Base-by-base conservation (phyloP, 2,113 vertebrate genomes). In the Calidris pugnax region DNA sequence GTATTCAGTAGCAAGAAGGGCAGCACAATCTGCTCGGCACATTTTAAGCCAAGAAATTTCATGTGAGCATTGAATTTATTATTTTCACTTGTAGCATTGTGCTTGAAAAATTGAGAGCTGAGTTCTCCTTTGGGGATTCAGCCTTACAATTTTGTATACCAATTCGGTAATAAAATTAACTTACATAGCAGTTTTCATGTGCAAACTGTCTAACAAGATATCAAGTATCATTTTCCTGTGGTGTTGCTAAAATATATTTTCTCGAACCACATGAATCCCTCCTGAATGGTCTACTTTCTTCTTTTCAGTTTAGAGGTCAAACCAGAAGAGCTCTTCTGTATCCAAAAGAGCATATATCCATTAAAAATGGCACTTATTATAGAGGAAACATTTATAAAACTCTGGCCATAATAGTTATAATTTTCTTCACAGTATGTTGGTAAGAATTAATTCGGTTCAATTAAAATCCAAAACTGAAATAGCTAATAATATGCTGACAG, bases 161-260 rank as follows among this genome's bases (percentile, higher is more conserved):
- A 80, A 80, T 93, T 93, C 72, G 75, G 93, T 76, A 91, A 94
- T 88, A 57, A 87, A 90, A 96, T 90, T 89, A 90, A 92, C 71
- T 90, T 87, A 47, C 37, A 55, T 7, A 55, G 62, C 47, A 50
- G 59, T 85, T 74, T 91, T 73, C 67, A 35, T 2, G 55, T 62
- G 71, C 87, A 91, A 94, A 89, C 45, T 79, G 82, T 73, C 86
- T 59, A 74, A 66, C 28, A 87, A 80, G 93, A 37, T 33, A 57
- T 21, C 83, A 17, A 16, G 18, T 21, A 69, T 76, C 7, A 0
- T 87, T 93, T 80, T 50, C 41, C 60, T 3, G 4, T 24, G 45
- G 5, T 7, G 14, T 73, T 76, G 48, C 35, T 66, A 30, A 82
- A 79, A 45, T n/a, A 5, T 30, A n/a, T 80, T 85, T 89, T 57